Evolutionary conservation across 2,113 vertebrate genomes (phyloP), one percentile per base, ranked within the genome.

Genomic region (Danionella cerebrum): DNA sequence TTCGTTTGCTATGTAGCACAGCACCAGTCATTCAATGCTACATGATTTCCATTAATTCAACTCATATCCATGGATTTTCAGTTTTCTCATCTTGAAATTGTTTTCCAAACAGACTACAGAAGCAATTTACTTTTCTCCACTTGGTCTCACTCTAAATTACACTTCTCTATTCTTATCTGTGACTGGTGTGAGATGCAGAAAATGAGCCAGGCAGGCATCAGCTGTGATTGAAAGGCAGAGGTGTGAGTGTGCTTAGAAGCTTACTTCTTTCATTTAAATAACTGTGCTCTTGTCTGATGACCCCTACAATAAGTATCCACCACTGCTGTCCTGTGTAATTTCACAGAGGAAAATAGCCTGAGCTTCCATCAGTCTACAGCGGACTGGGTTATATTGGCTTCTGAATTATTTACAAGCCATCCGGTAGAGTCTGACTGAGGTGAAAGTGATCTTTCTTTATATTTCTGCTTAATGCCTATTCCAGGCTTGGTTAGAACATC

Each of bases 161-260:
- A 68, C 48, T 35, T 55, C 35, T 63, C 69, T 67, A 50, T 64
- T 71, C 57, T 71, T 52, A 71, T 68, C 21, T 2, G 50, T 42
- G 11, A n/a, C 54, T 45, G 39, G 45, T 58, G 58, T 71, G 64
- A 75, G 63, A 71, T 71, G 67, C 54, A 67, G 50, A 67, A 14
- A 71, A 67, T 63, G 64, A 71, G 41, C 31, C 50, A 67, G 63
- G 55, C 63, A 62, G 25, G 9, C 14, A 54, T 45, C 16, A 18
- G 22, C 31, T 48, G 11, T 22, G 53, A 63, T 33, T 39, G 19
- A 69, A 69, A 51, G 7, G 1, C 14, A 63, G 57, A 57, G 41
- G 58, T 67, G 29, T 41, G 7, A 41, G 48, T 45, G 39, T 70
- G 62, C 55, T 70, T 41, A 65, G 16, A 66, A 19, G 29, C 57